Base-by-base conservation (phyloP, 1,140 invertebrate species). In the Tetramorium alpestre region DNA sequence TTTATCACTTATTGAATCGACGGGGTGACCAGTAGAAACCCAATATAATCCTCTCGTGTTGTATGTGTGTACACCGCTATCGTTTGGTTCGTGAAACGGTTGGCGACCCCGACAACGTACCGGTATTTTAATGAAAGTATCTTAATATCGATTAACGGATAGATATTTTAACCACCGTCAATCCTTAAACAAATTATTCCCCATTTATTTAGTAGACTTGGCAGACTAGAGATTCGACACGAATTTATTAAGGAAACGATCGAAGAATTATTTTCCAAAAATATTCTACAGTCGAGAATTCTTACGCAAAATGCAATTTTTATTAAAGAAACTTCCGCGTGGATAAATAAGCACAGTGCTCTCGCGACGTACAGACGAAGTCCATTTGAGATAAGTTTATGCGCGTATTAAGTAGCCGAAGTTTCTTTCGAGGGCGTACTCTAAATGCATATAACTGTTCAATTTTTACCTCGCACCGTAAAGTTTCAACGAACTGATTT, bases 361-460 rank as follows among this genome's bases (percentile, higher is more conserved):
- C 22, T 16, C 10, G 10, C 60, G 25, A 70, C 16, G 13, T 65
- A 80, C 60, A 38, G 44, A 58, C 64, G 4, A 82, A 58, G 54
- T 82, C 25, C 80, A 73, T 82, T 82, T 41, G 51, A 38, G 51
- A 58, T 78, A 72, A 82, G 22, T 70, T 56, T 84, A 82, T 73
- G 70, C 18, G 70, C 78, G 49, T 69, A 73, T 87, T 87, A 73
- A 87, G 80, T 47, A 75, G 49, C 78, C 62, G 13, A 84, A 82
- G 77, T 82, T 87, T 73, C 70, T 84, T 72, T 47, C 86, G 62
- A 84, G 58, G 41, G 41, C 78, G 22, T 54, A 87, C 85, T 87
- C 80, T 87, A 73, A 87, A 87, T 87, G 86, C 56, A 87, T 87
- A 84, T 87, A 84, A 82, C 58, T 69, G 58, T 87, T 72, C 80